Percentiles rank a stretch among this genome's conserved stretches.
These are phyloP conservation scores for Parauchenoglanis ngamensis DNA, from an alignment of 2,797 vertebrate species.

Conservation along the genomic window DNA sequence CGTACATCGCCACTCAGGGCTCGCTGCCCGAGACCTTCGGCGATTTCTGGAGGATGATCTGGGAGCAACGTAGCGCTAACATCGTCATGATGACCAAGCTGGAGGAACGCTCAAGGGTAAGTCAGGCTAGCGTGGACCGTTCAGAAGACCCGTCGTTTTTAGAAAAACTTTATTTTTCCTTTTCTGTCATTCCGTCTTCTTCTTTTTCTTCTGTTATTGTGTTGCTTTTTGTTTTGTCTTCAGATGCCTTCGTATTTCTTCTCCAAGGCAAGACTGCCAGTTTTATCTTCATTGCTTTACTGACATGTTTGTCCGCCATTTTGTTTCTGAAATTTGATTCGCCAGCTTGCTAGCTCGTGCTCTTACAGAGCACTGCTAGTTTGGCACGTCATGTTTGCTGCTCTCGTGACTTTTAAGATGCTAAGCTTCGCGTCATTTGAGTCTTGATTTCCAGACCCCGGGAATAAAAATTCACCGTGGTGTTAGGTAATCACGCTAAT, in stretches of 20 bases:
- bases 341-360: background rate
- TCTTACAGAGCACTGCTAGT: background rate
- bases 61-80: conserved; percentile 96
- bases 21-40: conserved; percentile 94
- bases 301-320: conserved; percentile 14
- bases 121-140: conserved; percentile 33
- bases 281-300: conserved; percentile 11
- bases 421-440: background rate
- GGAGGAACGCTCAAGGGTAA: conserved; percentile 96
- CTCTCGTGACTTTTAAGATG: background rate
- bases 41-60: conserved; percentile 99
- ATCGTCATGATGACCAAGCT: conserved; percentile 99
- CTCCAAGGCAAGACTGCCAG: conserved; percentile 60
- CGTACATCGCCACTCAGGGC: conserved; percentile 96
- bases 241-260: conserved; percentile 63
- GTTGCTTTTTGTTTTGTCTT: conserved; percentile 40
- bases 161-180: background rate
- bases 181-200: conserved; percentile 13
- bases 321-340: conserved; percentile 4
- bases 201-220: conserved; percentile 14
- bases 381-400: background rate
- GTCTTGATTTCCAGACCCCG: background rate
- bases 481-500: background rate
- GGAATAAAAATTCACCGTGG: background rate
- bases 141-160: background rate